Evolutionary conservation across 2,113 vertebrate genomes (phyloP).

Genomic region (Erythrolamprus reginae): DNA sequence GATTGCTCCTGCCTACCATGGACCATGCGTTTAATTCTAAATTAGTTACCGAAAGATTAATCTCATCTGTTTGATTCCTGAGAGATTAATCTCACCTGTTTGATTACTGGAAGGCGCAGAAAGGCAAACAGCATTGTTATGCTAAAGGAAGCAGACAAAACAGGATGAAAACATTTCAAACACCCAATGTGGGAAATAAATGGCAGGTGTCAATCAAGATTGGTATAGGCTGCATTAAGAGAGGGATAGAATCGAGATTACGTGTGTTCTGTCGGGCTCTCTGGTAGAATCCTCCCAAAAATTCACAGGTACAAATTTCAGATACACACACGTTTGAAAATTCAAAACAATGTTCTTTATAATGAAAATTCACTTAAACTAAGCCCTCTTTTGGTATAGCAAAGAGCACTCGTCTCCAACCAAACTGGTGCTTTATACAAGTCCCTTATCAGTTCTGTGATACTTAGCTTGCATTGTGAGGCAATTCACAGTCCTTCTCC

Average conservation of each 20-base stretch:
- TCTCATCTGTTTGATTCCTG: not conserved
- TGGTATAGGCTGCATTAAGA: not conserved
- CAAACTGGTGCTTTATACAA: too few species aligned
- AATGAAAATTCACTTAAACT: too few species aligned
- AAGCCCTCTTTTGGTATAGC: too few species aligned
- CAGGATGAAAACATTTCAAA: not conserved
- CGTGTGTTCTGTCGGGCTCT: too few species aligned
- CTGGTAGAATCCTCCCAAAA: too few species aligned
- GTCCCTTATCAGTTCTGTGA: too few species aligned
- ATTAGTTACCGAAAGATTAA: not conserved
- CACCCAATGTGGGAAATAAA: not conserved
- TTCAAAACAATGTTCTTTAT: too few species aligned
- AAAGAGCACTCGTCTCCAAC: too few species aligned
- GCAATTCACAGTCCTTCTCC: too few species aligned
- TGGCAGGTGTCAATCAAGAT: not conserved
- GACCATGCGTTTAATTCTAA: not conserved
- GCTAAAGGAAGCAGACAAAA: not conserved
- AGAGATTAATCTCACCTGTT: not conserved
- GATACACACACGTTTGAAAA: too few species aligned
- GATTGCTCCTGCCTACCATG: not conserved
- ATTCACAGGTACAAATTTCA: too few species aligned
- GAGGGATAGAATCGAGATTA: not conserved
- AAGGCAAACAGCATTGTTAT: not conserved
- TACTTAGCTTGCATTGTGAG: too few species aligned
- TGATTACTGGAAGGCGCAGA: not conserved